A percentile compares a stretch with the other conserved stretches of the same genome.
Evolutionary conservation across 1,140 invertebrate genomes (phyloP).

Genomic region (Platyscapa corneri): DNA sequence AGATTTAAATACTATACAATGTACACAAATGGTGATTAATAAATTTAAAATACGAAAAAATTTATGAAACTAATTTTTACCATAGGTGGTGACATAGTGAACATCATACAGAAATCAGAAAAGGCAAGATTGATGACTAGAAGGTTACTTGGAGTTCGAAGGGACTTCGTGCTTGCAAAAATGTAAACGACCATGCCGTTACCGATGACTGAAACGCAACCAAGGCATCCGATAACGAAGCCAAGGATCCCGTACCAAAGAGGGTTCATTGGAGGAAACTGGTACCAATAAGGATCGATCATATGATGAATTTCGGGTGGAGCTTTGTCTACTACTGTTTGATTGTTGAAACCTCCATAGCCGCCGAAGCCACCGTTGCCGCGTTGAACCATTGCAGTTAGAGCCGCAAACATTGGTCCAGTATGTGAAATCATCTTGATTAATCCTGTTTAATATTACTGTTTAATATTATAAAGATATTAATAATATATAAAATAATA

Average conservation of each 20-base stretch:
- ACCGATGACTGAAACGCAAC: constrained; percentile 82
- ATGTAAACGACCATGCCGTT: constrained; percentile 92
- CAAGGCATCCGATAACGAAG: constrained; percentile 83
- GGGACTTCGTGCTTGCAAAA: constrained; percentile 83
- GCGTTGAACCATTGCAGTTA: constrained; percentile 35
- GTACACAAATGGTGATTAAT: too few species aligned
- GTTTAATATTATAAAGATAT: neutral
- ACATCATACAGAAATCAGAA: constrained; percentile 92
- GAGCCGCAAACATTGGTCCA: constrained; percentile 68
- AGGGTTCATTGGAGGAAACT: constrained; percentile 85
- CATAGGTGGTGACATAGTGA: constrained; percentile 87
- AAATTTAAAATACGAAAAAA: too few species aligned
- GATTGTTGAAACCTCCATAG: constrained; percentile 74
- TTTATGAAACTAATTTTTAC: constrained; percentile 57
- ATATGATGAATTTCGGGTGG: constrained; percentile 83
- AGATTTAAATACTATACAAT: too few species aligned
- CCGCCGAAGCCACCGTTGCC: constrained; percentile 56
- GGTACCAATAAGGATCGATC: constrained; percentile 83
- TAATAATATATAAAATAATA: neutral
- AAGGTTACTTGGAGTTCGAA: constrained; percentile 89
- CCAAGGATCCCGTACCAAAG: constrained; percentile 87
- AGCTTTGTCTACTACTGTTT: constrained; percentile 84
- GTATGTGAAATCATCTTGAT: constrained; percentile 68
- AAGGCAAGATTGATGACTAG: constrained; percentile 90
- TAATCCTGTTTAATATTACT: constrained; percentile 24